These are phyloP conservation scores for Amphiprion percula DNA, from an alignment of 2,113 vertebrate genomes.

Conservation along the genomic window DNA sequence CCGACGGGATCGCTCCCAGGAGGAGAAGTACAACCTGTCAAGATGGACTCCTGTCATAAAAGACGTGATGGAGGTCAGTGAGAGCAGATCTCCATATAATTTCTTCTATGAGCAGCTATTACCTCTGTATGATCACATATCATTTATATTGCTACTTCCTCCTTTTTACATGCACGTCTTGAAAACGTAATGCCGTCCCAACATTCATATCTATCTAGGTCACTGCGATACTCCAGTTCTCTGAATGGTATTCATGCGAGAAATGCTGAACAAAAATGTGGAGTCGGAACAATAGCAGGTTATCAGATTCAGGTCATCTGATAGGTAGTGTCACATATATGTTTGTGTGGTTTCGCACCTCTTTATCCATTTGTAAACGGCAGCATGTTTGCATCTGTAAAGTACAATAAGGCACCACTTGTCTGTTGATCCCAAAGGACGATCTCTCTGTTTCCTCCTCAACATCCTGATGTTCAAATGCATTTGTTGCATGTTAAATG, in stretches of 20 bases:
- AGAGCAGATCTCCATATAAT: no score
- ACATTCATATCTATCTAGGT: constrained; percentile 21
- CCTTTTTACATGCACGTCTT: no score
- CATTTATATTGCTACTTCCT: background rate
- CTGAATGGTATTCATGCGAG: constrained; percentile 23
- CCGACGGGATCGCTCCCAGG: constrained; percentile 90
- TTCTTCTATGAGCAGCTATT: no score
- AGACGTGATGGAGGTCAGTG: constrained; percentile 94
- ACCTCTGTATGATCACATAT: background rate
- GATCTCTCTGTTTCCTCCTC: constrained; percentile 2
- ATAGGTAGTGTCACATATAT: constrained; percentile 10
- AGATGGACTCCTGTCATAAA: constrained; percentile 96
- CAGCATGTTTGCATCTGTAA: constrained; percentile 4
- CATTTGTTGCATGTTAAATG: constrained; percentile 5
- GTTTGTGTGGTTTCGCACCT: background rate
- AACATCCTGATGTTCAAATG: background rate
- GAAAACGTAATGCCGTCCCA: background rate
- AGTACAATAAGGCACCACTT: background rate
- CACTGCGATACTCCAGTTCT: constrained; percentile 5
- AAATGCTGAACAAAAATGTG: constrained; percentile 1
- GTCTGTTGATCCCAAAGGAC: background rate
- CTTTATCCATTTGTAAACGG: background rate
- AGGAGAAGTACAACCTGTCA: constrained; percentile 94
- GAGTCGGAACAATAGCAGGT: constrained; percentile 25
- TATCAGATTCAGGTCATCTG: constrained; percentile 52